phyloP scores from a whole-genome alignment of 1,140 invertebrate genomes.

The Ceratosolen fusciceps region DNA sequence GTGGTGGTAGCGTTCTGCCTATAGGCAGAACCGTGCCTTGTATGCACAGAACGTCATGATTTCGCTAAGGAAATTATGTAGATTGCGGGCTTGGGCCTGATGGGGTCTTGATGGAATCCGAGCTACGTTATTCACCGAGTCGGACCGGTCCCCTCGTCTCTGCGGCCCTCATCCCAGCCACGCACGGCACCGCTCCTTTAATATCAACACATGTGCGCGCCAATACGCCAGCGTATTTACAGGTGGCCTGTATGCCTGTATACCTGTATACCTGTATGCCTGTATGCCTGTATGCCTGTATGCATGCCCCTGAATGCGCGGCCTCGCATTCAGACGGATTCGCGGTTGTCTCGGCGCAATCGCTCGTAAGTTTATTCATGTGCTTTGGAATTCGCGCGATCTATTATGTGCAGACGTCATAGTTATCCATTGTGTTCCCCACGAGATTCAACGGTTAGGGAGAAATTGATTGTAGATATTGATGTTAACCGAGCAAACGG shows the following conservation, averaged over 20 bases:
- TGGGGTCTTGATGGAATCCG: constrained; percentile 61
- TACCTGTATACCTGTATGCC: not conserved
- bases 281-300: not conserved
- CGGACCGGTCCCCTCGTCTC: too few species aligned
- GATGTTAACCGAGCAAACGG: not conserved
- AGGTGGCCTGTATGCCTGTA: not conserved
- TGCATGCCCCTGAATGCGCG: not conserved
- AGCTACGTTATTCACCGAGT: constrained; percentile 57
- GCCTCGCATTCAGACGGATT: not conserved
- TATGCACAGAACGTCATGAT: not conserved
- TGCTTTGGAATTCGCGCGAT: not conserved
- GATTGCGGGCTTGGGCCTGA: constrained; percentile 68
- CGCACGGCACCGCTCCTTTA: not conserved
- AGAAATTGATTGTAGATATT: not conserved
- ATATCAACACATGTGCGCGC: not conserved
- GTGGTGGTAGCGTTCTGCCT: not conserved
- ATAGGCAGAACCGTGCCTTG: not conserved
- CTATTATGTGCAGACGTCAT: not conserved
- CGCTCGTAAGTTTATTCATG: not conserved
- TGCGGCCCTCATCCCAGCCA: constrained; percentile 40
- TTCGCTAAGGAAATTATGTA: constrained; percentile 64
- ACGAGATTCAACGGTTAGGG: not conserved
- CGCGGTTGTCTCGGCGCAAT: not conserved
- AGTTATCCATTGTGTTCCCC: not conserved
- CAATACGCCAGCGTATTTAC: too few species aligned